Conservation (phyloP, 1,140 invertebrate species). For the Penaeus japonicus region DNA sequence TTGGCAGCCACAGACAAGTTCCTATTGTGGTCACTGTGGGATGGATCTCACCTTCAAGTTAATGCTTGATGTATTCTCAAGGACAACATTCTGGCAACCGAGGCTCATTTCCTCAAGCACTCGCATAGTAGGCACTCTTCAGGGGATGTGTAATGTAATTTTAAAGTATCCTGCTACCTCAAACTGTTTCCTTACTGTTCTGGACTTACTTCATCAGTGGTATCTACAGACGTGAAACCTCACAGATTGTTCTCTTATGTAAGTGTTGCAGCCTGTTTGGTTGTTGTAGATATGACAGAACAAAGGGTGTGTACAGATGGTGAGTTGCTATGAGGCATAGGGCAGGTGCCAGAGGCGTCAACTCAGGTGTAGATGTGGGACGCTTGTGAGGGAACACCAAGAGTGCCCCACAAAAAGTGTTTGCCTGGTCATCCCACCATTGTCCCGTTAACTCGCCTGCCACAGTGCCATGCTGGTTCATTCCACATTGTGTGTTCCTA, state of each 20-base stretch:
- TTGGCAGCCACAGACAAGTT: slow-evolving; percentile 43
- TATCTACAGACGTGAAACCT: slow-evolving; percentile 9
- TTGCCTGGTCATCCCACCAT: slow-evolving; percentile 9
- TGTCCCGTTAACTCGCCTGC: slow-evolving; percentile 33
- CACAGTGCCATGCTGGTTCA: slow-evolving; percentile 43
- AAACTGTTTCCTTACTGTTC: slow-evolving; percentile 36
- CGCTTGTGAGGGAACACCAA: slow-evolving; percentile 10
- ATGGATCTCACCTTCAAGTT: slow-evolving; percentile 41
- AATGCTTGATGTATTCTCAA: slow-evolving; percentile 50
- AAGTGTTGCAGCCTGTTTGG: slow-evolving; percentile 33
- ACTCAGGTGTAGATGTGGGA: slow-evolving; percentile 29
- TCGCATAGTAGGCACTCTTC: slow-evolving; percentile 23
- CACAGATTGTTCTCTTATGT: slow-evolving; percentile 23
- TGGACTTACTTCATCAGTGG: slow-evolving; percentile 33
- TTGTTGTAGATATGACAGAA: slow-evolving; percentile 39
- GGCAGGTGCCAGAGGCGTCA: slow-evolving; percentile 32
- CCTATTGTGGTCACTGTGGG: slow-evolving; percentile 50
- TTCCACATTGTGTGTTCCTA: slow-evolving; percentile 32
- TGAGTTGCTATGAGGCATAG: slow-evolving; percentile 26
- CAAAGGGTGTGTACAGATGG: slow-evolving; percentile 25
- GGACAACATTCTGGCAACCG: slow-evolving; percentile 39
- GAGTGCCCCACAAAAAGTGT: not conserved
- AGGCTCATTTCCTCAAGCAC: slow-evolving; percentile 36
- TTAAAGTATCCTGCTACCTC: slow-evolving; percentile 51
- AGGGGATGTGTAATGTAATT: slow-evolving; percentile 51